phyloP scores from a whole-genome alignment of 1,140 invertebrate species.

The Thaumatotibia leucotreta region DNA sequence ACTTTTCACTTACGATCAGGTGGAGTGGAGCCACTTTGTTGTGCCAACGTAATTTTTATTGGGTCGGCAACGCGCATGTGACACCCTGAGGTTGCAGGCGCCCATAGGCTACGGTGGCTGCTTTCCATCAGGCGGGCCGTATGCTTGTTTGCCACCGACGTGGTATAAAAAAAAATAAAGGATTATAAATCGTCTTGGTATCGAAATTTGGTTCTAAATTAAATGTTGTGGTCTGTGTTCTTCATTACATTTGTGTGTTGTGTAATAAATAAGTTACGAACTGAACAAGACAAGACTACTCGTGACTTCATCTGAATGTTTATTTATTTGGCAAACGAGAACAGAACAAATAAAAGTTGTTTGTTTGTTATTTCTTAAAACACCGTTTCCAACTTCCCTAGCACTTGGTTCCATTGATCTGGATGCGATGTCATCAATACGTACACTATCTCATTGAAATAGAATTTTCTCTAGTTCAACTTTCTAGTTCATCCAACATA shows the following conservation, averaged over 20 bases:
- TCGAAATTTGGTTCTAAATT: not conserved
- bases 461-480: conserved; percentile 24
- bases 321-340: not conserved
- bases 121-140: too few relatives aligned
- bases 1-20: too few relatives aligned
- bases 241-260: conserved; percentile 13
- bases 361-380: conserved; percentile 14
- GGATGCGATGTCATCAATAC: conserved; percentile 25
- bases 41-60: too few relatives aligned
- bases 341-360: not conserved
- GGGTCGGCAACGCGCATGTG: too few relatives aligned
- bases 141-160: too few relatives aligned
- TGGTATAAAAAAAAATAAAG: too few relatives aligned
- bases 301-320: not conserved
- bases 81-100: too few relatives aligned
- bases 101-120: too few relatives aligned
- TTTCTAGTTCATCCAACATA: conserved; percentile 23
- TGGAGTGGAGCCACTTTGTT: too few relatives aligned
- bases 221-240: conserved; percentile 3
- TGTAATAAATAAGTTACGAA: not conserved
- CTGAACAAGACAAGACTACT: not conserved
- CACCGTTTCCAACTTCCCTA: conserved; percentile 14
- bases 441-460: conserved; percentile 13
- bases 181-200: too few relatives aligned
- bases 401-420: conserved; percentile 20